Percentiles rank a stretch among this genome's conserved stretches.
phyloP scores from a whole-genome alignment of 2,113 vertebrate species.

The Brienomyrus brachyistius region DNA sequence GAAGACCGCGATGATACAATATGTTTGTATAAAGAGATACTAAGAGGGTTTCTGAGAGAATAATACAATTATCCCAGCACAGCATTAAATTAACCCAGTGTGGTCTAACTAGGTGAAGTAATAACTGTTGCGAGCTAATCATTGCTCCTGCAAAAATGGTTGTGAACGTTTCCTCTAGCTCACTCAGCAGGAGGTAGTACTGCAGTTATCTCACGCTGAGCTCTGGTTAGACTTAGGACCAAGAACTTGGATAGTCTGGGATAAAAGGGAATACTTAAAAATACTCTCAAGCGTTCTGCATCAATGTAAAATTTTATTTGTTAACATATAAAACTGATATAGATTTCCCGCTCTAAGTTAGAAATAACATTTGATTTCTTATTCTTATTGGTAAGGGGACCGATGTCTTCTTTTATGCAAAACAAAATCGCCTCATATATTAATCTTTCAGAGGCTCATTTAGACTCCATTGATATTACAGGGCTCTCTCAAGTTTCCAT shows the following conservation, averaged over 20 bases:
- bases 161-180: not conserved
- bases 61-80: not conserved
- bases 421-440: not conserved
- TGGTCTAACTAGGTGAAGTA: not conserved
- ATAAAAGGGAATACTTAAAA: not conserved
- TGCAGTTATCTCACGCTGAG: not conserved
- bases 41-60: not conserved
- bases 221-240: not conserved
- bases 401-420: not conserved
- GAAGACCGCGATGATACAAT: not conserved
- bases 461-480: not conserved
- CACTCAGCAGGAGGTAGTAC: not conserved
- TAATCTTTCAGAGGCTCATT: not conserved
- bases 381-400: not conserved
- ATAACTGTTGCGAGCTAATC: conserved; percentile 3
- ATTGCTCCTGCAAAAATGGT: not conserved
- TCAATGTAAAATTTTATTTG: not conserved
- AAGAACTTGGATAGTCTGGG: not conserved
- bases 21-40: not conserved
- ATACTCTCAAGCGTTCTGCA: not conserved
- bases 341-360: not conserved
- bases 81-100: not conserved
- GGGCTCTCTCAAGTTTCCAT: not conserved
- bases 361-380: not conserved
- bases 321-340: not conserved